These are phyloP conservation scores for Mythimna impura DNA, from an alignment of 2,888 invertebrate genomes.

Conservation along the genomic window DNA sequence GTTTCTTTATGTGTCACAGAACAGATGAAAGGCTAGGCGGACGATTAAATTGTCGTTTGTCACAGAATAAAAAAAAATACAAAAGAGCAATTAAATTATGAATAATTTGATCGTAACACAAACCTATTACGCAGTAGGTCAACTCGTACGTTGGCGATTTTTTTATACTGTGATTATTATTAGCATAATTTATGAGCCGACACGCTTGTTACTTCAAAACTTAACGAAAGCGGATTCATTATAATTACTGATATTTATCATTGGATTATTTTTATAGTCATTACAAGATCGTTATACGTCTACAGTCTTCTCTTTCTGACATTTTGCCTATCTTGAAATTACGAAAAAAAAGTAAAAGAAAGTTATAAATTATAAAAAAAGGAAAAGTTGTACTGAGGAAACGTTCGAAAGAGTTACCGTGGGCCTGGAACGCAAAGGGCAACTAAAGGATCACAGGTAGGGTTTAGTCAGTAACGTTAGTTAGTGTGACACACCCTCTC, in stretches of 20 bases:
- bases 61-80: conserved; percentile 24
- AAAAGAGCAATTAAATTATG: conserved; percentile 1
- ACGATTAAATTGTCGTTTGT: conserved; percentile 8
- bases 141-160: conserved; percentile 6
- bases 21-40: not conserved
- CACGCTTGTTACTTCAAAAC: conserved; percentile 36
- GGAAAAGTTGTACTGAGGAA: too few species aligned
- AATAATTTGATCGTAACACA: conserved; percentile 31
- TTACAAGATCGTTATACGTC: conserved; percentile 5
- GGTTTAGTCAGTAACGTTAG: too few species aligned
- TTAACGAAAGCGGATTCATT: conserved; percentile 28
- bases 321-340: too few species aligned
- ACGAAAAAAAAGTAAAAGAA: too few species aligned
- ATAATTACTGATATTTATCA: conserved; percentile 38
- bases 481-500: too few species aligned
- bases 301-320: not conserved
- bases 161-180: conserved; percentile 39
- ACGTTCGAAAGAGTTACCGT: too few species aligned
- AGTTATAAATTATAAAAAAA: too few species aligned
- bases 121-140: conserved; percentile 37
- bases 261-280: conserved; percentile 24
- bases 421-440: too few species aligned
- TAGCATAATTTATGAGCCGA: conserved; percentile 45
- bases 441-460: too few species aligned
- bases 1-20: not conserved